Base-by-base conservation (phyloP, 2,113 vertebrate species). In the Felis catus region DNA sequence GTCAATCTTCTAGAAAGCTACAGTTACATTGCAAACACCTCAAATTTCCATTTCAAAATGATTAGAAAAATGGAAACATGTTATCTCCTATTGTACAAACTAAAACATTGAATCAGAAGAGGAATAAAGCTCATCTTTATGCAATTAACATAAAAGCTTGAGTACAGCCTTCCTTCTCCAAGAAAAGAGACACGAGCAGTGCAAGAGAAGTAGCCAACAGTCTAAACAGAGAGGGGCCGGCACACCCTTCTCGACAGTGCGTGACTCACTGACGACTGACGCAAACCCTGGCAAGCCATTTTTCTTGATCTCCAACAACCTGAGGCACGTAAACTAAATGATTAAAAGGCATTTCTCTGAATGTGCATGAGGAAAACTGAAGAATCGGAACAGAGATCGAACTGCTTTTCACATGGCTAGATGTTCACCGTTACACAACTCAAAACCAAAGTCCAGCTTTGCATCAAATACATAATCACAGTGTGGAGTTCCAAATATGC, bases 271-370 rank as follows among this genome's bases (percentile, higher is more conserved):
- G 14, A 71, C 78, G 13, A 58, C 53, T 84, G 74, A 94, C 19
- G 84, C 51, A 66, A 85, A 94, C 45, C 39, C 90, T 97, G 84
- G 70, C 89, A 94, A 58, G 58, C 31, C 68, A 65, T 41, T 71
- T 45, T 83, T 63, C 89, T 21, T 82, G 58, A 91, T 76, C 61
- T 92, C 90, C 94, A 97, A 96, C 70, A 88, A 87, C 90, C 94
- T 90, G 58, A 74, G 76, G 87, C 85, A 88, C 78, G 33, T 97
- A 96, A 97, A 92, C 61, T 29, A 51, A 95, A 70, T 96, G 94
- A 98, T 89, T 95, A 97, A 95, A 98, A 97, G 95, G 66, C 86
- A 73, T 91, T 88, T 95, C 76, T 97, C 84, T 68, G 80, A 92
- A 91, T 87, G 31, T 97, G 27, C 39, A 79, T 33, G 16, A 80